A percentile compares a stretch with the other conserved stretches of the same genome.
phyloP scores from a whole-genome alignment of 2,797 vertebrate genomes.

The Centroberyx gerrardi region DNA sequence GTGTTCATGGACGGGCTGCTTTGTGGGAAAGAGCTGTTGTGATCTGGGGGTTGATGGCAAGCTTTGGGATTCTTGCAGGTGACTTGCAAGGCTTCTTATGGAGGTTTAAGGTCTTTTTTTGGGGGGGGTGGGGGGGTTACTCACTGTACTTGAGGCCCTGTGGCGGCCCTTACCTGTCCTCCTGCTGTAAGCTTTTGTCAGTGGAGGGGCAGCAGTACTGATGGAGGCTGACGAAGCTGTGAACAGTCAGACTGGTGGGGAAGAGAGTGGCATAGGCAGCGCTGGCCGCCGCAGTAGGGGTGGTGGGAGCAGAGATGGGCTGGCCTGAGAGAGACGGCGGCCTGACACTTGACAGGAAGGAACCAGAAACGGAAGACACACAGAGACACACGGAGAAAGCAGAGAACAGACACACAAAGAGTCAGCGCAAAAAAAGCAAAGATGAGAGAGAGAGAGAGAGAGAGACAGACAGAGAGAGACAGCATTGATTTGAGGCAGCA shows the following conservation, averaged over 20 bases:
- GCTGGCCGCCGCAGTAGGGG: constrained; percentile 65
- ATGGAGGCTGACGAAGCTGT: constrained; percentile 84
- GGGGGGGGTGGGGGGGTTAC: constrained; percentile 3
- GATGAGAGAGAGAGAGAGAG: constrained; percentile 31
- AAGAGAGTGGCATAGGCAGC: constrained; percentile 66
- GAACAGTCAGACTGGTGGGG: constrained; percentile 81
- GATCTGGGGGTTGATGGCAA: constrained; percentile 14
- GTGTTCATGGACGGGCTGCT: constrained; percentile 8
- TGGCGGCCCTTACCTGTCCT: constrained; percentile 80
- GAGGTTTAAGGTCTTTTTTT: neutral
- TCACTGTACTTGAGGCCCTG: constrained; percentile 57
- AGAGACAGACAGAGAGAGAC: constrained; percentile 15
- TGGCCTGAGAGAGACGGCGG: constrained; percentile 72
- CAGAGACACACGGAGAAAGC: constrained; percentile 62
- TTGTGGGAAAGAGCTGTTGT: constrained; percentile 1
- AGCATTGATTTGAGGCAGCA: constrained; percentile 62
- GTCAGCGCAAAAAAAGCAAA: constrained; percentile 62
- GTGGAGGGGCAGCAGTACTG: constrained; percentile 83
- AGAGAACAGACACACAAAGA: constrained; percentile 74
- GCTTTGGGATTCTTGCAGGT: constrained; percentile 29
- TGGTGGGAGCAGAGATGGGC: constrained; percentile 80
- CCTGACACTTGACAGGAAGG: constrained; percentile 69
- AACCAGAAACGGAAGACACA: constrained; percentile 57
- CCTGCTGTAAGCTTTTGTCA: constrained; percentile 71
- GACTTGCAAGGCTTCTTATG: constrained; percentile 20